Percentiles rank a stretch among this genome's conserved stretches.
These are phyloP conservation scores for Melipona beecheii DNA, from an alignment of 2,888 invertebrate species.

Conservation along the genomic window DNA sequence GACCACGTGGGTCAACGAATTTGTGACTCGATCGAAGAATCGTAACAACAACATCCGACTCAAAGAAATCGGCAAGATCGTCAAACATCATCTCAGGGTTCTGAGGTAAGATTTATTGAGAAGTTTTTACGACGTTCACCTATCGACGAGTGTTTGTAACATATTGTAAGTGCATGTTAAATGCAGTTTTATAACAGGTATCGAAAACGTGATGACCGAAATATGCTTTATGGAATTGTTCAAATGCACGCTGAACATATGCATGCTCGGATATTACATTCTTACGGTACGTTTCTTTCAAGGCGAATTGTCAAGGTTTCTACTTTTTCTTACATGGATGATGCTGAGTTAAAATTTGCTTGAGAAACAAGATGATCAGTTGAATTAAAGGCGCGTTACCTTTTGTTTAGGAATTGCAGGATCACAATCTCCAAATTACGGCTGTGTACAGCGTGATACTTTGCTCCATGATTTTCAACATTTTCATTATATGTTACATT, in stretches of 20 bases:
- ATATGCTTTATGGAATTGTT: conserved; percentile 78
- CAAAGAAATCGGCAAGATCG: conserved; percentile 43
- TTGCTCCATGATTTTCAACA: conserved; percentile 58
- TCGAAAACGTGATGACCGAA: conserved; percentile 72
- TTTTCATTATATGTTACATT: conserved; percentile 66
- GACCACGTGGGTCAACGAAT: conserved; percentile 48
- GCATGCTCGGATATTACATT: conserved; percentile 57
- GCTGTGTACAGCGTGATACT: conserved; percentile 50
- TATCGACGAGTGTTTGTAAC: background rate
- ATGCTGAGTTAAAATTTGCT: background rate
- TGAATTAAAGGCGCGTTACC: background rate
- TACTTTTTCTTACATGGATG: background rate
- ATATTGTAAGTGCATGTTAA: conserved; percentile 4
- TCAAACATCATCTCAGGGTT: conserved; percentile 62
- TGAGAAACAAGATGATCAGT: background rate
- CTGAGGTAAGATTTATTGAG: conserved; percentile 42
- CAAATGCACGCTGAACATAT: conserved; percentile 73
- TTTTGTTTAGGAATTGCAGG: conserved; percentile 56
- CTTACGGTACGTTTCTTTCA: conserved; percentile 51
- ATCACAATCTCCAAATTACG: conserved; percentile 34
- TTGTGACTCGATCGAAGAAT: conserved; percentile 33
- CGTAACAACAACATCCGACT: background rate
- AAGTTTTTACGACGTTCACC: background rate
- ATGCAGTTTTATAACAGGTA: conserved; percentile 73
- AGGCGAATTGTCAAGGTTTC: background rate